Conservation (phyloP, 1,140 invertebrate species). For the Ceratina calcarata region DNA sequence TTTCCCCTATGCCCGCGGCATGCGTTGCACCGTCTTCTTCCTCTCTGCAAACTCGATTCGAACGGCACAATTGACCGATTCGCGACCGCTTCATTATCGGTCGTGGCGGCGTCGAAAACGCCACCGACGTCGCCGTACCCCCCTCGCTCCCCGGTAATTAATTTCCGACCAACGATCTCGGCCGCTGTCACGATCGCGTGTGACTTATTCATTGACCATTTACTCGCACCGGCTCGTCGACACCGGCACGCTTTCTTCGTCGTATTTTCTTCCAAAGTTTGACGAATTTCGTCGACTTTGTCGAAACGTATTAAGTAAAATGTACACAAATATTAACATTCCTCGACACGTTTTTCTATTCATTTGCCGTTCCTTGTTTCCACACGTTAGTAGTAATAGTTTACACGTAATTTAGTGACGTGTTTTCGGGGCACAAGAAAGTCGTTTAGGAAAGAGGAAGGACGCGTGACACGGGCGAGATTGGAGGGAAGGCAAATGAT, state of each 20-base stretch:
- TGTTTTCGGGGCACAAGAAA: neutral
- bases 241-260: neutral
- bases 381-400: too few relatives aligned
- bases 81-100: constrained; percentile 58
- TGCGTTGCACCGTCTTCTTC: neutral
- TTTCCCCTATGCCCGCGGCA: neutral
- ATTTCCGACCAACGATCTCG: constrained; percentile 49
- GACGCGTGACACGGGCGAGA: neutral
- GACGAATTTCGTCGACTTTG: neutral
- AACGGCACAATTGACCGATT: constrained; percentile 21
- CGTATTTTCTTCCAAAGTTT: neutral
- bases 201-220: constrained; percentile 53
- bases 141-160: constrained; percentile 48
- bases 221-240: constrained; percentile 9
- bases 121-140: constrained; percentile 33
- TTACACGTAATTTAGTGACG: neutral
- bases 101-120: constrained; percentile 4
- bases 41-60: constrained; percentile 25
- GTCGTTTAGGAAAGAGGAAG: neutral
- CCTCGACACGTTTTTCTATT: too few relatives aligned
- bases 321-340: too few relatives aligned
- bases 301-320: too few relatives aligned
- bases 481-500: neutral
- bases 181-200: constrained; percentile 39
- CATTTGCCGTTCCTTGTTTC: too few relatives aligned